A percentile compares a stretch with the other conserved stretches of the same genome.
Conservation (phyloP, 2,113 vertebrate genomes). For the Addax nasomaculatus region DNA sequence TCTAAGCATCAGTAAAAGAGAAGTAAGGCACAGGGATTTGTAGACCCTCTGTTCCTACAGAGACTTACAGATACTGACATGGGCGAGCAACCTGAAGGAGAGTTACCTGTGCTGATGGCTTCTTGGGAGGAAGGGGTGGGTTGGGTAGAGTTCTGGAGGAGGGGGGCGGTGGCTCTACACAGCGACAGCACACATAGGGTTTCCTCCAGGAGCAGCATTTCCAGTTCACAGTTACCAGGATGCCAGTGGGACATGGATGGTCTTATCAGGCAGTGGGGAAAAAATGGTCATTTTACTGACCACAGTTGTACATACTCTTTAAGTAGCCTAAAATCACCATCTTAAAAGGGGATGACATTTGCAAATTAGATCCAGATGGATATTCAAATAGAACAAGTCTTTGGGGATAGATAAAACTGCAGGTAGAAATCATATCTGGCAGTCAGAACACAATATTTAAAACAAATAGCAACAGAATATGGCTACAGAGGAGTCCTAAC, state of each 20-base stretch:
- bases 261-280: neutral
- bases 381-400: neutral
- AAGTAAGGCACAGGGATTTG: neutral
- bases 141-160: neutral
- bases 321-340: neutral
- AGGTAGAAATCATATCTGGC: neutral
- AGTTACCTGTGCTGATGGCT: neutral
- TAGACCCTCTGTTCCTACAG: neutral
- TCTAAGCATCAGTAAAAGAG: neutral
- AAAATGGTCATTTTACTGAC: neutral
- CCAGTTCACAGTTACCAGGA: neutral
- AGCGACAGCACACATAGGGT: too few species aligned
- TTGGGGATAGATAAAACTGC: neutral
- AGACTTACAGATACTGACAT: neutral
- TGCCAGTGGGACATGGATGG: neutral
- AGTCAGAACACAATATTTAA: neutral
- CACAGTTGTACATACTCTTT: neutral
- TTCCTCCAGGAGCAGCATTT: neutral
- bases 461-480: neutral
- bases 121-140: neutral
- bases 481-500: neutral
- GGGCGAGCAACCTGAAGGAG: neutral
- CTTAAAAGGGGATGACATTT: neutral
- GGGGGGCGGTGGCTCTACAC: accelerated
- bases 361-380: neutral